A percentile compares a stretch with the other conserved stretches of the same genome.
These are phyloP conservation scores for Smithornis capensis DNA, from an alignment of 2,113 vertebrate species.

Conservation along the genomic window DNA sequence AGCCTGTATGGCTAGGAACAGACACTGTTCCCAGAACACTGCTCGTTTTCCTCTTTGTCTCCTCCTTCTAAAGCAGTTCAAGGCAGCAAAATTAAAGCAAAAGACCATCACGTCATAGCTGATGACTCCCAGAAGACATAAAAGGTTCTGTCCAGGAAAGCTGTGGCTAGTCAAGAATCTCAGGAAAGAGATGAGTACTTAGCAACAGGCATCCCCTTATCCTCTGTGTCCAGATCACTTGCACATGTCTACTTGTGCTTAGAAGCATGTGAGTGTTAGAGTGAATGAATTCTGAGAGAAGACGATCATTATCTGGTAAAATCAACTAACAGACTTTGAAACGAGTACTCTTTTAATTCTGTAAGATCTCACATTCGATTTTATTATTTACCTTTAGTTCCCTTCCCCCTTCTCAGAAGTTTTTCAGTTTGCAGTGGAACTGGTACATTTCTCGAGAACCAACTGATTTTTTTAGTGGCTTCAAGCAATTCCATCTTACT, in stretches of 20 bases:
- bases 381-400: constrained; percentile 85
- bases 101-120: neutral
- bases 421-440: constrained; percentile 93
- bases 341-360: neutral
- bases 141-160: neutral
- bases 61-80: neutral
- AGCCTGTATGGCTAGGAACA: neutral
- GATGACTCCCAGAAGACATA: neutral
- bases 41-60: neutral
- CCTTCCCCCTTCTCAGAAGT: constrained; percentile 86
- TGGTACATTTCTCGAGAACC: constrained; percentile 92
- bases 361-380: neutral
- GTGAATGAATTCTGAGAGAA: neutral
- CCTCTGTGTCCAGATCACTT: neutral
- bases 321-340: neutral
- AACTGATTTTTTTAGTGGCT: constrained; percentile 95
- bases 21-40: neutral
- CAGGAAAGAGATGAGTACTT: neutral
- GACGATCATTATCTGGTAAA: neutral
- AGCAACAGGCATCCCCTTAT: neutral
- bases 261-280: accelerated
- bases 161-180: neutral
- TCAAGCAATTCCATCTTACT: constrained; percentile 91
- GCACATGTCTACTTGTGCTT: accelerated
- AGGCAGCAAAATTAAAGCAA: neutral